Conservation (phyloP, 2,113 vertebrate species). For the Platycercus adscitus region DNA sequence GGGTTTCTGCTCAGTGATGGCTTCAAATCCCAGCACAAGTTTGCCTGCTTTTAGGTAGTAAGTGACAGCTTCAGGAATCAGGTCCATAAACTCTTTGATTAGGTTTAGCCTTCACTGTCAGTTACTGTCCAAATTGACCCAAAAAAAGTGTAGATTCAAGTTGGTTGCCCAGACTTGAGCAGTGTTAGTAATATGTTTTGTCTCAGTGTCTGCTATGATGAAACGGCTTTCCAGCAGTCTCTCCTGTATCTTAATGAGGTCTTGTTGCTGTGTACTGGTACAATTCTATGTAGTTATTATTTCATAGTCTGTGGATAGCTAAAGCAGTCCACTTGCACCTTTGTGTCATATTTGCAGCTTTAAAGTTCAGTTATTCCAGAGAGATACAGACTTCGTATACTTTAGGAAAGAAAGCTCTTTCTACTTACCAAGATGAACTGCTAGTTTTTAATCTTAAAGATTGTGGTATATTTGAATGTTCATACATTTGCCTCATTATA, state of each 20-base stretch:
- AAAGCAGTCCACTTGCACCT: background rate
- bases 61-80: background rate
- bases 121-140: background rate
- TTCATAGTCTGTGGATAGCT: background rate
- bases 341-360: background rate
- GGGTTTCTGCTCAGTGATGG: background rate
- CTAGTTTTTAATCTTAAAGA: background rate
- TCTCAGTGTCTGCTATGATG: background rate
- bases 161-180: background rate
- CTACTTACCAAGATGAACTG: background rate
- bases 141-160: background rate
- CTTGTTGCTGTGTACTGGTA: background rate
- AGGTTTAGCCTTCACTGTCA: background rate
- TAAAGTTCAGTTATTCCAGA: background rate
- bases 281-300: background rate
- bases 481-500: background rate
- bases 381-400: background rate
- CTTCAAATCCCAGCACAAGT: background rate
- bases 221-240: background rate
- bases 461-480: background rate
- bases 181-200: background rate
- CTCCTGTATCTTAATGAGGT: background rate
- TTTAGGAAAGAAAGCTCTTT: background rate
- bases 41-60: background rate
- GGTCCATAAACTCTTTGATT: background rate